Evolutionary conservation across 2,888 invertebrate genomes (phyloP), one percentile per base, ranked within the genome.

Genomic region (Apamea epomidion): DNA sequence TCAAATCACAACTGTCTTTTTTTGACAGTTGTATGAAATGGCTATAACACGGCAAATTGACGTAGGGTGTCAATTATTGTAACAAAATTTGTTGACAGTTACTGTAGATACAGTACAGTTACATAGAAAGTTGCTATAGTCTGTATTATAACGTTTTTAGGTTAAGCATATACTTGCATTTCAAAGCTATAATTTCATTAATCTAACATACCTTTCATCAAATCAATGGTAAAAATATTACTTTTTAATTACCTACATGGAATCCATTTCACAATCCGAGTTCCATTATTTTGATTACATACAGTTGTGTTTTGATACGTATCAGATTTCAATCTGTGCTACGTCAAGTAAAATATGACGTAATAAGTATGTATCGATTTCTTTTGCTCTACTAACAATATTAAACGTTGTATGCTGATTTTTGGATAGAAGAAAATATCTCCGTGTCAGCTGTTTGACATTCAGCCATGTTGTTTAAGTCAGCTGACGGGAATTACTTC

Each of bases 361-460:
- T 87, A 87, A 86, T 82, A n/a, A n/a, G n/a, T n/a, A n/a, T 10
- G 60, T 69, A 78, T 87, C 68, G 72, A 78, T 78, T 87, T 87
- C 2, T 82, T 78, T 70, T 60, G 64, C n/a, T 69, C 51, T 64
- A 65, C 71, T 74, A 65, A 70, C 64, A 86, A 86, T 75, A 77
- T 77, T 78, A 74, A 72, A 62, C 37, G 72, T 64, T 72, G 64
- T 72, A 84, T 84, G 73, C 65, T 76, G 73, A 76, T 76, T 81
- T 85, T 71, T 65, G 62, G 74, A 76, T 74, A 48, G 54, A 71
- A 67, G 21, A 76, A 74, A 70, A 84, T 76, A 69, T 76, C 2
- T 82, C 7, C 1, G 37, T 65, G 73, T 72, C 87, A 86, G 84
- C 78, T 83, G 83, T 37, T 72, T 72, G 21, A 42, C 37, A 74